Percentiles rank a stretch among this genome's conserved stretches.
Conservation (phyloP, 2,797 vertebrate genomes). For the Echiichthys vipera region DNA sequence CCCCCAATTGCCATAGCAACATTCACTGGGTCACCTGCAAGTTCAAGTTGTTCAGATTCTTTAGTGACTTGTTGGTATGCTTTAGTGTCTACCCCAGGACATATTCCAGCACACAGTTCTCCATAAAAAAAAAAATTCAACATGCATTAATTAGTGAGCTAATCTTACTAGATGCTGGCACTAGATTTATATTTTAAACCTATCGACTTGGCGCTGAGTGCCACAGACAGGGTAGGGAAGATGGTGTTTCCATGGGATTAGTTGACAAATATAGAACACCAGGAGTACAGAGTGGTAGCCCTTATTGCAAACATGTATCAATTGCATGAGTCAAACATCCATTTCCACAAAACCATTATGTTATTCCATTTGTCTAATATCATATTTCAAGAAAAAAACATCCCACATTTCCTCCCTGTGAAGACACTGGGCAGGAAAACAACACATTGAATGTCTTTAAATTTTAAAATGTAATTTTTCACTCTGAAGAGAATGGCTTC, state of each 20-base stretch:
- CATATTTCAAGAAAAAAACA: background rate
- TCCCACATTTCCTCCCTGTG: background rate
- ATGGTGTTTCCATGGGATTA: background rate
- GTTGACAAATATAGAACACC: background rate
- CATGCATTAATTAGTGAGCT: background rate
- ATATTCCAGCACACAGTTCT: no score
- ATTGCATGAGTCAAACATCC: background rate
- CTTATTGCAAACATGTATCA: background rate
- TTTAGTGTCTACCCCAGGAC: no score
- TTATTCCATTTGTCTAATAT: slow-evolving; percentile 7
- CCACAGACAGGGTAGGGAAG: background rate
- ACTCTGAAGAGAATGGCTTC: background rate
- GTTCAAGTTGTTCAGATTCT: background rate
- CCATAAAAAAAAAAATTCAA: no score
- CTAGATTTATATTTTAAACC: no score
- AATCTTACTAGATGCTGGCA: background rate
- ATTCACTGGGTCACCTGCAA: background rate
- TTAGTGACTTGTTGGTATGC: no score
- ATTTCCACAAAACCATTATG: background rate
- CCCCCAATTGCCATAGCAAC: background rate
- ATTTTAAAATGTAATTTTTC: slow-evolving; percentile 2
- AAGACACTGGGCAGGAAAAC: background rate
- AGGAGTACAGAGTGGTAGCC: background rate
- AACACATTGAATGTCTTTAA: background rate
- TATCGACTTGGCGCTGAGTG: background rate